Conservation (phyloP, 1,140 invertebrate species). For the Danaus plexippus region DNA sequence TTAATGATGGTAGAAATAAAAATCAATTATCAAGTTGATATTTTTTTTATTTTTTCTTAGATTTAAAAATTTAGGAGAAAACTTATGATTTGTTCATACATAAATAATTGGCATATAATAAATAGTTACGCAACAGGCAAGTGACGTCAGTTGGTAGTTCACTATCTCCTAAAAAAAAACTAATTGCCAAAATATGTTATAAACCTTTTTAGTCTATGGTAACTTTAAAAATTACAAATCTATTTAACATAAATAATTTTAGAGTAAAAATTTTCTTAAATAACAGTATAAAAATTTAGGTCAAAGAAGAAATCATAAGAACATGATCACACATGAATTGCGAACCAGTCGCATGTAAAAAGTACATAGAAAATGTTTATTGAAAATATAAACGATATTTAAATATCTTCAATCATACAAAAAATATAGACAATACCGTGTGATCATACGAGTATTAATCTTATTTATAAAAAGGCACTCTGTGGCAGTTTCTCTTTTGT, state of each 20-base stretch:
- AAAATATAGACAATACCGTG: no score
- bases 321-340: slow-evolving; percentile 37
- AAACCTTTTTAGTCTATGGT: slow-evolving; percentile 58
- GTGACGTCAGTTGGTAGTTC: slow-evolving; percentile 41
- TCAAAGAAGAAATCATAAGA: slow-evolving; percentile 29
- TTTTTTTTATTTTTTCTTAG: slow-evolving; percentile 64
- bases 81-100: slow-evolving; percentile 40
- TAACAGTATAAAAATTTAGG: slow-evolving; percentile 21
- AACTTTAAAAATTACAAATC: slow-evolving; percentile 56
- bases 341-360: slow-evolving; percentile 44
- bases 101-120: slow-evolving; percentile 62
- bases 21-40: slow-evolving; percentile 38
- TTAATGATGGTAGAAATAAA: slow-evolving; percentile 26
- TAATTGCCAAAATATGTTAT: slow-evolving; percentile 31
- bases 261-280: slow-evolving; percentile 43
- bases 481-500: slow-evolving; percentile 62
- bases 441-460: no score
- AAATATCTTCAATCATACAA: no score
- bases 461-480: slow-evolving; percentile 59
- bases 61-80: slow-evolving; percentile 57
- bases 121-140: slow-evolving; percentile 60
- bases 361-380: slow-evolving; percentile 10
- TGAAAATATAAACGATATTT: background rate
- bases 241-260: slow-evolving; percentile 63
- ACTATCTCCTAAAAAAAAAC: slow-evolving; percentile 25